Percentiles rank a stretch among this genome's conserved stretches.
These are phyloP conservation scores for Melanostoma mellinum DNA, from an alignment of 2,888 invertebrate species.

Conservation along the genomic window DNA sequence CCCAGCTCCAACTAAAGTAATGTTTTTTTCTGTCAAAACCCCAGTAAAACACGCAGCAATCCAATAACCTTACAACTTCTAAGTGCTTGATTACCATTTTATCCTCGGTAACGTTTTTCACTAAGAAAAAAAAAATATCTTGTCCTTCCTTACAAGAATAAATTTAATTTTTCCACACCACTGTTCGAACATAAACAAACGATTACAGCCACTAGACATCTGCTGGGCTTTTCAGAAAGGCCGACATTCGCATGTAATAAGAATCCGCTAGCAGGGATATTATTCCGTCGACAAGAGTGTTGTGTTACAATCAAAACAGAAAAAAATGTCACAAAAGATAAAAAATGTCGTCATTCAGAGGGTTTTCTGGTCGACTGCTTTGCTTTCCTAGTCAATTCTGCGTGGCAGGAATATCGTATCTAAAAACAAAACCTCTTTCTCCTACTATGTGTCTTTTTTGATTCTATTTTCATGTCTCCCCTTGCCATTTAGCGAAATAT, in stretches of 20 bases:
- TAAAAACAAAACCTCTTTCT: not conserved
- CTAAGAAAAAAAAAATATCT: no score
- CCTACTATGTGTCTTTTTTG: constrained; percentile 8
- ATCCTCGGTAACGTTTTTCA: no score
- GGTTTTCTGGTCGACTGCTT: constrained; percentile 4
- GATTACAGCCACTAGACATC: constrained; percentile 27
- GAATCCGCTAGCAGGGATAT: constrained; percentile 28
- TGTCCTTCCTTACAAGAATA: not conserved
- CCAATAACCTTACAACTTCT: no score
- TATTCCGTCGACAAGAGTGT: constrained; percentile 32
- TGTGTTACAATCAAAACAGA: constrained; percentile 48
- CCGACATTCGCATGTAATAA: constrained; percentile 27
- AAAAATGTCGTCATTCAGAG: constrained; percentile 12
- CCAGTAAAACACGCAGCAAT: no score
- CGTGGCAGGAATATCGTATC: constrained; percentile 24
- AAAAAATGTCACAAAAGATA: constrained; percentile 17
- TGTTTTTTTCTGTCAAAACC: no score
- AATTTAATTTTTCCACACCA: constrained; percentile 12
- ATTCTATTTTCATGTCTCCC: constrained; percentile 21
- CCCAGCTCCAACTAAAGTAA: no score
- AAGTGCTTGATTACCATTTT: no score
- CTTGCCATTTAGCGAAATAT: constrained; percentile 29
- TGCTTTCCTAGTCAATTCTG: constrained; percentile 7
- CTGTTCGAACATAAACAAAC: constrained; percentile 13
- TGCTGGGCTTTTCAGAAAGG: constrained; percentile 15